Percentiles rank a stretch among this genome's conserved stretches.
phyloP scores from a whole-genome alignment of 1,140 invertebrate species.

The Chironomus tepperi region DNA sequence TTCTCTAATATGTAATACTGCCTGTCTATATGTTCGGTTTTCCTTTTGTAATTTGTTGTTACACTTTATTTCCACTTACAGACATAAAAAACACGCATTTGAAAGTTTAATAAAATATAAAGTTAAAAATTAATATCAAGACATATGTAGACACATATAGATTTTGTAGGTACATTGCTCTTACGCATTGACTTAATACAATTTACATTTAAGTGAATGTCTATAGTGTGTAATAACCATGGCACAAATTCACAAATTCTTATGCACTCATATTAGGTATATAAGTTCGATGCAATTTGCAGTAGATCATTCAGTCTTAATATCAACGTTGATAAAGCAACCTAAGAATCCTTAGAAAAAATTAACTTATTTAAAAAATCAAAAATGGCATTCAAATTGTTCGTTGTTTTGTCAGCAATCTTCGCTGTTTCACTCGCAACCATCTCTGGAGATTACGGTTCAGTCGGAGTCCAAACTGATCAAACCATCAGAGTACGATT shows the following conservation, averaged over 20 bases:
- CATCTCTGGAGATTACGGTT: conserved; percentile 33
- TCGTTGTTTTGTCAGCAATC: conserved; percentile 34
- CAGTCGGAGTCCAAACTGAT: conserved; percentile 39
- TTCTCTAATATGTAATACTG: too few relatives aligned
- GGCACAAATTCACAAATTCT: conserved; percentile 13
- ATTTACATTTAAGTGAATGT: conserved; percentile 11
- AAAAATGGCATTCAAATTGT: conserved; percentile 37
- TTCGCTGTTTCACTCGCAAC: conserved; percentile 36
- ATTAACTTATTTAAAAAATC: conserved; percentile 21
- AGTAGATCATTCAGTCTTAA: conserved; percentile 7
- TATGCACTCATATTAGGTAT: conserved; percentile 5
- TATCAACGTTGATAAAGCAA: neutral
- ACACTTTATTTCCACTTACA: too few relatives aligned
- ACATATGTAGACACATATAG: too few relatives aligned
- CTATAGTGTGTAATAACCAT: neutral
- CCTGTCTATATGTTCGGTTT: too few relatives aligned
- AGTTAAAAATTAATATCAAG: too few relatives aligned
- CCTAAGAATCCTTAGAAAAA: conserved; percentile 21
- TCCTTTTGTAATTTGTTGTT: too few relatives aligned
- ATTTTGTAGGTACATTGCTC: neutral
- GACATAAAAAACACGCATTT: too few relatives aligned
- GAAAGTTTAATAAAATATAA: too few relatives aligned
- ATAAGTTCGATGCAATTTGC: neutral
- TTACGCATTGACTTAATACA: neutral
- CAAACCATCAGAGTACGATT: conserved; percentile 35